phyloP scores from a whole-genome alignment of 2,888 invertebrate species.

The Coremacera marginata region DNA sequence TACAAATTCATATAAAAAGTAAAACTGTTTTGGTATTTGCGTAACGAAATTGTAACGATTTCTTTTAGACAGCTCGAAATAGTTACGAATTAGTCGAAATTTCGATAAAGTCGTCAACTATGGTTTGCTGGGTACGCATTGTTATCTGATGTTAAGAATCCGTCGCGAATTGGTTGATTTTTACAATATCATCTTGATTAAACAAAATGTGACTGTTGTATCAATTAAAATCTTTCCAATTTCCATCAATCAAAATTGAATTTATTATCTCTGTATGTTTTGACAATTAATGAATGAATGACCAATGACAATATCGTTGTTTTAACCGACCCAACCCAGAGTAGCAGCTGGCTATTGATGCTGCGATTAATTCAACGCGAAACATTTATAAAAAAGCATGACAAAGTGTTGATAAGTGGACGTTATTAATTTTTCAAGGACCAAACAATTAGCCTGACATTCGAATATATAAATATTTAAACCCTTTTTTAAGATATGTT shows the following conservation, averaged over 20 bases:
- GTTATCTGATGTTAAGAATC: too few relatives aligned
- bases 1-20: too few relatives aligned
- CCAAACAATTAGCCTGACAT: not conserved
- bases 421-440: not conserved
- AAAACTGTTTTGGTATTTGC: too few relatives aligned
- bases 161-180: too few relatives aligned
- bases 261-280: slow-evolving; percentile 34
- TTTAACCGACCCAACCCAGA: not conserved
- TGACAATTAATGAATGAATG: not conserved
- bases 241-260: slow-evolving; percentile 48
- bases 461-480: not conserved
- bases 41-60: too few relatives aligned
- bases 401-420: not conserved
- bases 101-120: too few relatives aligned
- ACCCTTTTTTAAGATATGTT: not conserved
- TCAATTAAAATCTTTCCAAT: slow-evolving; percentile 43
- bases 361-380: not conserved
- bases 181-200: too few relatives aligned
- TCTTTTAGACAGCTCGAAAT: too few relatives aligned
- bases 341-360: not conserved
- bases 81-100: too few relatives aligned
- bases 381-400: not conserved
- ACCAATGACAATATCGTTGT: not conserved
- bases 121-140: too few relatives aligned
- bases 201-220: too few relatives aligned